Evolutionary conservation across 2,888 invertebrate species (phyloP), one percentile per base, ranked within the genome.

Genomic region (Alcis repandata): DNA sequence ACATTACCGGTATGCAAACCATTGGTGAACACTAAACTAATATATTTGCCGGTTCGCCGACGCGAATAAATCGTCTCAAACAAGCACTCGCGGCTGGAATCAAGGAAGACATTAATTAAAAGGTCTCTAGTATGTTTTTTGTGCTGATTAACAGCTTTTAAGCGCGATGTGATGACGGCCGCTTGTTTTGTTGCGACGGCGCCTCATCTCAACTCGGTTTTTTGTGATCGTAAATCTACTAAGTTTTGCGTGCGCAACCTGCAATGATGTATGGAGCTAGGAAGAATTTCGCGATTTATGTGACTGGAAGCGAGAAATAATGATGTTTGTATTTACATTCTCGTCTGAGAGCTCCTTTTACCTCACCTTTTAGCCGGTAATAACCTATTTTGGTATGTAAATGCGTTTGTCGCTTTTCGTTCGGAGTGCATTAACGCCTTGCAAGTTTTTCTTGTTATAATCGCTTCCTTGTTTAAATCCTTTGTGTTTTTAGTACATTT

Each of bases 31-130:
- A 59, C 71, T 62, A 68, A 67, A 66, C 68, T 70, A 71, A 73
- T 71, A 73, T 74, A 72, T 74, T 74, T 69, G 72, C 72, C 61
- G 67, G 69, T 74, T 72, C 68, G 70, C 67, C 68, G 69, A 74
- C 73, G 72, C 70, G 69, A 75, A 79, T 83, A 82, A 79, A 85
- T 86, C 73, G 79, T 79, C 72, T 74, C 75, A 77, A 82, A 78
- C 76, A 77, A 73, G 73, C 74, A 69, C 68, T 69, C 73, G 73
- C 68, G 73, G 74, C 77, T 69, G 70, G 76, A 73, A 79, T 83
- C 79, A 78, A 83, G 87, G 88, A 87, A 86, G 84, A 68, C 82
- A 82, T 85, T 86, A 82, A 84, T 87, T 84, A 82, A 78, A 72
- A 57, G 63, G 70, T 77, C 68, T 73, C 63, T 69, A 70, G 76